Evolutionary conservation across 1,140 invertebrate genomes (phyloP).

Genomic region (Zeugodacus cucurbitae): DNA sequence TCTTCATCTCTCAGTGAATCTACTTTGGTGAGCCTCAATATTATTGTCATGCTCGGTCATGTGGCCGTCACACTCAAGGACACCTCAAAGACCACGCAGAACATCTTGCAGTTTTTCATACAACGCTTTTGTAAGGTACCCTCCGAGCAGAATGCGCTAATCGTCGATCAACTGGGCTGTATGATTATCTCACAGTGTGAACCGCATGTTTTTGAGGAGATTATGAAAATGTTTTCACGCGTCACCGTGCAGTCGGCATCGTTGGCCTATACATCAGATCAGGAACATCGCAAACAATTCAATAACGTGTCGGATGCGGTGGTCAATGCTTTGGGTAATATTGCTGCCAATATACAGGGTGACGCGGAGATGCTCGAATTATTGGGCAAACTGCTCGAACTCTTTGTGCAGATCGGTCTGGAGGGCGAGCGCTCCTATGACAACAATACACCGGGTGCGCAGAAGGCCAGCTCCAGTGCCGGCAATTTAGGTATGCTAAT

Average conservation of each 20-base stretch:
- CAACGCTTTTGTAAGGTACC: conserved; percentile 94
- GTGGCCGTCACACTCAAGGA: conserved; percentile 95
- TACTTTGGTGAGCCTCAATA: conserved; percentile 92
- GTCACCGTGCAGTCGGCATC: conserved; percentile 94
- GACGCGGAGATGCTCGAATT: conserved; percentile 89
- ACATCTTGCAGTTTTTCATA: conserved; percentile 97
- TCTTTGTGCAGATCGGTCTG: conserved; percentile 97
- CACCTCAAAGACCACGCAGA: conserved; percentile 90
- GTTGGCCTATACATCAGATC: conserved; percentile 81
- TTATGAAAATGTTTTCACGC: conserved; percentile 97
- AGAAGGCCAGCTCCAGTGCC: conserved; percentile 90
- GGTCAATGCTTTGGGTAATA: conserved; percentile 93
- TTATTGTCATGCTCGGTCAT: conserved; percentile 96
- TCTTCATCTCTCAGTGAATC: conserved; percentile 76
- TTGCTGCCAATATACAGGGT: conserved; percentile 92
- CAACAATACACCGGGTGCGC: conserved; percentile 72
- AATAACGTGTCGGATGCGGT: conserved; percentile 92
- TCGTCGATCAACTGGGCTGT: conserved; percentile 96
- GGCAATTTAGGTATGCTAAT: conserved; percentile 97
- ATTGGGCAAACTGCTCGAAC: conserved; percentile 87
- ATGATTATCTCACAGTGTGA: conserved; percentile 95
- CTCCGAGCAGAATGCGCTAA: conserved; percentile 87
- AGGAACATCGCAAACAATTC: conserved; percentile 72
- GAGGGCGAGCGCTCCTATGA: conserved; percentile 95
- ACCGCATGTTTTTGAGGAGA: conserved; percentile 88